Evolutionary conservation across 2,888 invertebrate genomes (phyloP).

Genomic region (Phania funesta): DNA sequence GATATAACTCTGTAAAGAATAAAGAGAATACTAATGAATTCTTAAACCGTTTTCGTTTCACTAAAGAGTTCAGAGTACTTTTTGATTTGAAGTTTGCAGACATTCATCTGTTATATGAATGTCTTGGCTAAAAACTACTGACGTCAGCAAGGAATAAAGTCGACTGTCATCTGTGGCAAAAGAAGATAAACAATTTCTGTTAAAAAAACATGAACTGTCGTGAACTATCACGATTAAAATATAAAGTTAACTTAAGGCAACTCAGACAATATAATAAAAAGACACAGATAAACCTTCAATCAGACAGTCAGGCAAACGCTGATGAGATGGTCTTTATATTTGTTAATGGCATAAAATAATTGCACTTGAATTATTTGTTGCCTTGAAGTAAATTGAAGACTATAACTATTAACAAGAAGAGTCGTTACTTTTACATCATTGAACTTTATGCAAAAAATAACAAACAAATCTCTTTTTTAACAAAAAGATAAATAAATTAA

Average conservation of each 20-base stretch:
- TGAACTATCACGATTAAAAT: neutral
- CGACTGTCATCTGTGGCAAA: too few relatives aligned
- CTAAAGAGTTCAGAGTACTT: too few relatives aligned
- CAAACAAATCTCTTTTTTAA: neutral
- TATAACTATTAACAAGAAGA: conserved; percentile 14
- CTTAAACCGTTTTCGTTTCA: too few relatives aligned
- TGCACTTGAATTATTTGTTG: conserved; percentile 40
- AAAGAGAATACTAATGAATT: too few relatives aligned
- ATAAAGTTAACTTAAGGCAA: conserved; percentile 13
- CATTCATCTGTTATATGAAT: too few relatives aligned
- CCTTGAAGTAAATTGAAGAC: conserved; percentile 1
- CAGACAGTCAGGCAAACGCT: neutral
- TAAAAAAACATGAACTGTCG: conserved; percentile 11
- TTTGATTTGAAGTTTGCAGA: too few relatives aligned
- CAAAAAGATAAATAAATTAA: conserved; percentile 14
- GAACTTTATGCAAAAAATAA: neutral
- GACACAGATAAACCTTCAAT: neutral
- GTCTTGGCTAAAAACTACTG: too few relatives aligned
- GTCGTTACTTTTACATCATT: conserved; percentile 30
- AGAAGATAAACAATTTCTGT: neutral
- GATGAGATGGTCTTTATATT: neutral
- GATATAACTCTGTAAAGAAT: too few relatives aligned
- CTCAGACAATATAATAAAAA: neutral
- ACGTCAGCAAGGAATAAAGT: too few relatives aligned
- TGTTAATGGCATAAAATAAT: conserved; percentile 39